phyloP scores from a whole-genome alignment of 2,113 vertebrate genomes.

The Lepisosteus oculatus region DNA sequence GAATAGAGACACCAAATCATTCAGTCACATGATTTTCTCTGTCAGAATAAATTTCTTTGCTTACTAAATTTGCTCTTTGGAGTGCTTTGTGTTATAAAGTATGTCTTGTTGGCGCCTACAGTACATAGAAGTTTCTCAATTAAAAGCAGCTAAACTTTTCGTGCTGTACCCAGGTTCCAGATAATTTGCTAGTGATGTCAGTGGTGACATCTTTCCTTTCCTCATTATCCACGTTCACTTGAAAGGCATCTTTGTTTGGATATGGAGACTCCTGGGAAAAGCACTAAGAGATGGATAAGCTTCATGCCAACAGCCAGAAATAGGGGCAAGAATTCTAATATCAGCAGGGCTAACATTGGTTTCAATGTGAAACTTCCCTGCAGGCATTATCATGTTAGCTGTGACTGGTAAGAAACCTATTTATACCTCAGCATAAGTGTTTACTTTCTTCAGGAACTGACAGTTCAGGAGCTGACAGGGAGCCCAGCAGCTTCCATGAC shows the following conservation, averaged over 20 bases:
- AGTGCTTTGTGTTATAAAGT: no score
- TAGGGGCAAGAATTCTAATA: constrained; percentile 31
- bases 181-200: no score
- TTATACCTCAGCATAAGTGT: constrained; percentile 33
- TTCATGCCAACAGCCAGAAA: constrained; percentile 24
- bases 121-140: no score
- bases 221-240: no score
- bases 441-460: constrained; percentile 36
- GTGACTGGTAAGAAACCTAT: constrained; percentile 47
- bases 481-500: constrained; percentile 21
- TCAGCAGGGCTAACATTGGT: constrained; percentile 27
- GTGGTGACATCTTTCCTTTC: no score
- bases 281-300: constrained; percentile 16
- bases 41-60: no score
- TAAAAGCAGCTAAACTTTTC: no score
- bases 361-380: constrained; percentile 39
- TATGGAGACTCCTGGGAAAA: constrained; percentile 37
- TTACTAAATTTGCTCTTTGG: no score
- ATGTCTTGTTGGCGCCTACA: no score
- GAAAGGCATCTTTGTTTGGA: constrained; percentile 13
- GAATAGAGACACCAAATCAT: no score
- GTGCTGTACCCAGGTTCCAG: no score
- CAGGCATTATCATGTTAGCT: constrained; percentile 30
- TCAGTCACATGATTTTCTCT: no score
- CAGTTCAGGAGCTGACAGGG: constrained; percentile 23